These are phyloP conservation scores for Eufriesea mexicana DNA, from an alignment of 1,140 invertebrate species.

Conservation along the genomic window DNA sequence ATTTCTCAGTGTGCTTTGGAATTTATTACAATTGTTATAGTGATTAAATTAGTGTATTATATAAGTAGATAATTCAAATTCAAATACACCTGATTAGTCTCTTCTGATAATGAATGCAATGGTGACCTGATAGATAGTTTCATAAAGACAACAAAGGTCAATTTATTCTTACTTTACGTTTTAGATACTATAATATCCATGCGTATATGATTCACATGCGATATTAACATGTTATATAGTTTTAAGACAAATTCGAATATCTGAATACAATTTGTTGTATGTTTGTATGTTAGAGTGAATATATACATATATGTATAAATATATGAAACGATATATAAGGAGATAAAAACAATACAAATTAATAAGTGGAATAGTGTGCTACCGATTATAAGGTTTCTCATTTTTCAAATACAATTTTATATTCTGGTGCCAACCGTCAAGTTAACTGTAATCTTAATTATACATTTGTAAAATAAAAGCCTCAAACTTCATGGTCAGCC, in stretches of 20 bases:
- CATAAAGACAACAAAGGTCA: constrained; percentile 23
- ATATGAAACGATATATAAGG: neutral
- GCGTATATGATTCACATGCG: neutral
- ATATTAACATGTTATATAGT: constrained; percentile 26
- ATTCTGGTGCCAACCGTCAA: constrained; percentile 19
- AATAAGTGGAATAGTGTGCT: constrained; percentile 3
- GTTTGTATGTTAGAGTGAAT: constrained; percentile 29
- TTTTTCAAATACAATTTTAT: constrained; percentile 44
- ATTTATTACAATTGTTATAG: constrained; percentile 16
- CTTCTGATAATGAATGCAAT: constrained; percentile 22
- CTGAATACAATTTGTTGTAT: constrained; percentile 22
- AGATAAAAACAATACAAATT: constrained; percentile 2
- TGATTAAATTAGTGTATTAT: neutral
- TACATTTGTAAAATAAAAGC: constrained; percentile 31
- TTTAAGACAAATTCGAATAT: constrained; percentile 28
- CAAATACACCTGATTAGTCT: neutral
- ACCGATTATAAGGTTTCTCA: constrained; percentile 6
- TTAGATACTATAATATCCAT: constrained; percentile 1
- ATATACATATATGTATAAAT: neutral
- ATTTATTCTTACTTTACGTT: constrained; percentile 31
- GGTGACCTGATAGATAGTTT: constrained; percentile 35
- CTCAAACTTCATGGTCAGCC: neutral
- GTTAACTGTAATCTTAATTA: constrained; percentile 7
- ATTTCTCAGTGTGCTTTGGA: constrained; percentile 29
- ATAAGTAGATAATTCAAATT: constrained; percentile 1